Evolutionary conservation across 2,113 vertebrate genomes (phyloP).

Genomic region (Istiophorus platypterus): DNA sequence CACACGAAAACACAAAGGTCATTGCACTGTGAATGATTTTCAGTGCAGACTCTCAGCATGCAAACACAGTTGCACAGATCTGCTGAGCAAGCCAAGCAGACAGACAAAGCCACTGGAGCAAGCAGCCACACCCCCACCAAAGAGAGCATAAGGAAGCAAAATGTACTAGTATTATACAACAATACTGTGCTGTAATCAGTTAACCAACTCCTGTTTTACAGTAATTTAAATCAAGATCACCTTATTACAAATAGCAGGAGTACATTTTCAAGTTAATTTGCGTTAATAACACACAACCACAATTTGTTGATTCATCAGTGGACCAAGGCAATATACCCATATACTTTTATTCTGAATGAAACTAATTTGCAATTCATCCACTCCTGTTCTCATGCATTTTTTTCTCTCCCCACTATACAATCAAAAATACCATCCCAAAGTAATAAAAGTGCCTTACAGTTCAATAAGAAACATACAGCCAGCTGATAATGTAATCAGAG

Average conservation of each 20-base stretch:
- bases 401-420: background rate
- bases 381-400: background rate
- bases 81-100: conserved; percentile 59
- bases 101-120: conserved; percentile 57
- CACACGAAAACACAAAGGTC: conserved; percentile 10
- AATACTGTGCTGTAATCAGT: background rate
- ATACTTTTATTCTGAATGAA: background rate
- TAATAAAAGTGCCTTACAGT: conserved; percentile 16
- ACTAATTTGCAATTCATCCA: background rate
- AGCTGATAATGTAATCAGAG: background rate
- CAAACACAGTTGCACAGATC: conserved; percentile 64
- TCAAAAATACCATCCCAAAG: background rate
- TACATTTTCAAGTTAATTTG: background rate
- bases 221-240: background rate
- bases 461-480: background rate
- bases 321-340: background rate
- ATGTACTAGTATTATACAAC: background rate
- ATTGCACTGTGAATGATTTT: conserved; percentile 39
- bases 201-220: background rate
- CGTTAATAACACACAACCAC: background rate
- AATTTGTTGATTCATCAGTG: background rate
- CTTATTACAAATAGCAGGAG: background rate
- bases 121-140: conserved; percentile 45
- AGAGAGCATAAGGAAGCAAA: conserved; percentile 11
- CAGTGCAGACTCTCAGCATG: conserved; percentile 48